Conservation (phyloP, 2,113 vertebrate genomes). For the Limanda limanda region DNA sequence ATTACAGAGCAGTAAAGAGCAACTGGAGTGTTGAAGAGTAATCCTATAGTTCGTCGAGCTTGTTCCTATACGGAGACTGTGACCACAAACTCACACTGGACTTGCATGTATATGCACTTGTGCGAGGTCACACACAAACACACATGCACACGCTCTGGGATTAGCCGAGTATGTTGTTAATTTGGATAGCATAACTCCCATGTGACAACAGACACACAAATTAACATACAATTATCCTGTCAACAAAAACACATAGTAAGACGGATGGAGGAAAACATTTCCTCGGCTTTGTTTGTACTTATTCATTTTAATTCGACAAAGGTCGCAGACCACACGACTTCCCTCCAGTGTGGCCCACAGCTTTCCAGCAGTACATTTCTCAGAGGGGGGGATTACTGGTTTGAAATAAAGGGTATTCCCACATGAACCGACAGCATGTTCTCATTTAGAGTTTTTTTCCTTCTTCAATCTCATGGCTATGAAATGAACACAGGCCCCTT, state of each 20-base stretch:
- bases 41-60: slow-evolving; percentile 41
- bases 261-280: slow-evolving; percentile 51
- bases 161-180: slow-evolving; percentile 44
- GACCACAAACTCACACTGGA: slow-evolving; percentile 35
- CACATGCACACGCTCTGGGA: slow-evolving; percentile 14
- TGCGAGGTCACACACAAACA: background rate
- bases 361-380: slow-evolving; percentile 14
- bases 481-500: slow-evolving; percentile 20
- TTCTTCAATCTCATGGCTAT: background rate
- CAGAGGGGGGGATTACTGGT: background rate
- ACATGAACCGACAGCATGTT: slow-evolving; percentile 14
- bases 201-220: slow-evolving; percentile 57
- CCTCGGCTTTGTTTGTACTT: slow-evolving; percentile 24
- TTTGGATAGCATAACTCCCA: slow-evolving; percentile 48
- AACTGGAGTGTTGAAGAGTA: slow-evolving; percentile 44
- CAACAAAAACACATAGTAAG: slow-evolving; percentile 54
- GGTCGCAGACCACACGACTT: slow-evolving; percentile 30
- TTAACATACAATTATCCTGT: slow-evolving; percentile 63
- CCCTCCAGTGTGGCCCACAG: slow-evolving; percentile 23
- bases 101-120: background rate
- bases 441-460: slow-evolving; percentile 10
- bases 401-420: slow-evolving; percentile 39
- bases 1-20: slow-evolving; percentile 55
- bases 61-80: slow-evolving; percentile 43
- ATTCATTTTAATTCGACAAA: slow-evolving; percentile 38